Evolutionary conservation across 2,113 vertebrate genomes (phyloP).

Genomic region (Gavialis gangeticus): DNA sequence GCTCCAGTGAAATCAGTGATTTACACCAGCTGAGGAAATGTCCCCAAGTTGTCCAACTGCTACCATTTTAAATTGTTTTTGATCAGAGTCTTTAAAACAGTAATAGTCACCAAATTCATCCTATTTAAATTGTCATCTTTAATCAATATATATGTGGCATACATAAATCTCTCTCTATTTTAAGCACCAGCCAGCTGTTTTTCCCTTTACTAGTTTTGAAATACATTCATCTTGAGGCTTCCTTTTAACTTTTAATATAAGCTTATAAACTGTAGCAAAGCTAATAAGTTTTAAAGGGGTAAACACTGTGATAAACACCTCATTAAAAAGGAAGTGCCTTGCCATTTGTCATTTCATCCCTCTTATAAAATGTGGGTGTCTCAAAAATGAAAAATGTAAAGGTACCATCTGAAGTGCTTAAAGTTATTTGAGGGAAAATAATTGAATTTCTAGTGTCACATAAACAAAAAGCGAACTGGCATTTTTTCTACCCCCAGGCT

Average conservation of each 20-base stretch:
- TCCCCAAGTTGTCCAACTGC: not conserved
- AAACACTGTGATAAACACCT: not conserved
- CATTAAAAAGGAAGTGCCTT: not conserved
- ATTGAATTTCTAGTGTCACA: not conserved
- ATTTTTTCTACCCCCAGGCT: not conserved
- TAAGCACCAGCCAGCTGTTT: not conserved
- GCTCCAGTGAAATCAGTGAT: slow-evolving; percentile 8
- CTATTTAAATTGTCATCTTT: not conserved
- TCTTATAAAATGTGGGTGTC: not conserved
- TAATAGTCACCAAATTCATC: not conserved
- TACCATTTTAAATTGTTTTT: not conserved
- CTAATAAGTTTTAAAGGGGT: slow-evolving; percentile 1
- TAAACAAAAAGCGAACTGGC: not conserved
- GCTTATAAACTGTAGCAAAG: not conserved
- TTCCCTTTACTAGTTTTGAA: not conserved
- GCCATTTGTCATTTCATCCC: not conserved
- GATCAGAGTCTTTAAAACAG: not conserved
- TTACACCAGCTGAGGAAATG: not conserved
- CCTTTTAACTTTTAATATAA: not conserved
- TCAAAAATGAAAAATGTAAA: not conserved
- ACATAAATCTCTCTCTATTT: not conserved
- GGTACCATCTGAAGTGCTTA: not conserved
- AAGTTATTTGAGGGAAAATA: not conserved
- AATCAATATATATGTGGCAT: not conserved
- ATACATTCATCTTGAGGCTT: not conserved